These are phyloP conservation scores for Poicephalus meyeri DNA, from an alignment of 2,113 vertebrate genomes.

Conservation along the genomic window DNA sequence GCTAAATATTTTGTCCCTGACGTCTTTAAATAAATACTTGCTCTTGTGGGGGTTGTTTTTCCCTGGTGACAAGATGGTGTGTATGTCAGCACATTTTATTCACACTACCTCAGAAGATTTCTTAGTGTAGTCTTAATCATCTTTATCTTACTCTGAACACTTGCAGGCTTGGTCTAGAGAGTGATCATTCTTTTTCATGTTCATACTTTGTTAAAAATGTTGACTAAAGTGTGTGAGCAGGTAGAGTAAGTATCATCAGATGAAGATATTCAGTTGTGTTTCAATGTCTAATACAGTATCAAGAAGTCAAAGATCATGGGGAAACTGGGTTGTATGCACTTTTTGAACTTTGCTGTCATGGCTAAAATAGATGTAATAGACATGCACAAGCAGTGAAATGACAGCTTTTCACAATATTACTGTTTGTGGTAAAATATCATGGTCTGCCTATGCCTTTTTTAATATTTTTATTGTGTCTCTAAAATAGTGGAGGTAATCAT, in stretches of 20 bases:
- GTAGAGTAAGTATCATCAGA: neutral
- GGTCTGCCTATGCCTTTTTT: neutral
- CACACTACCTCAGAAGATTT: neutral
- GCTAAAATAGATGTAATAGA: neutral
- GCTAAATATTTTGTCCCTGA: neutral
- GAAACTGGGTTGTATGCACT: neutral
- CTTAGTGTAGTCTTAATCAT: neutral
- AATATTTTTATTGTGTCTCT: neutral
- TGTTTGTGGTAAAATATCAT: neutral
- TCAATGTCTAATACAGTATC: neutral
- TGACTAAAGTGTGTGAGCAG: neutral
- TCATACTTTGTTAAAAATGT: neutral
- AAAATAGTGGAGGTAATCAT: neutral
- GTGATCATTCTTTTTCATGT: neutral
- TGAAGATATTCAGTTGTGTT: neutral
- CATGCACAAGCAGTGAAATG: neutral
- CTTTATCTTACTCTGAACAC: neutral
- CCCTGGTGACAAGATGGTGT: neutral
- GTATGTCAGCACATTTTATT: neutral
- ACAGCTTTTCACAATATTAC: neutral
- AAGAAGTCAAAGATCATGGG: neutral
- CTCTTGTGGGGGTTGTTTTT: neutral
- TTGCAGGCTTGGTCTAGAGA: neutral
- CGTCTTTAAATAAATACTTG: neutral
- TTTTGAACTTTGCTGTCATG: neutral